Conservation (phyloP, 2,113 vertebrate species). For the Symphodus melops region DNA sequence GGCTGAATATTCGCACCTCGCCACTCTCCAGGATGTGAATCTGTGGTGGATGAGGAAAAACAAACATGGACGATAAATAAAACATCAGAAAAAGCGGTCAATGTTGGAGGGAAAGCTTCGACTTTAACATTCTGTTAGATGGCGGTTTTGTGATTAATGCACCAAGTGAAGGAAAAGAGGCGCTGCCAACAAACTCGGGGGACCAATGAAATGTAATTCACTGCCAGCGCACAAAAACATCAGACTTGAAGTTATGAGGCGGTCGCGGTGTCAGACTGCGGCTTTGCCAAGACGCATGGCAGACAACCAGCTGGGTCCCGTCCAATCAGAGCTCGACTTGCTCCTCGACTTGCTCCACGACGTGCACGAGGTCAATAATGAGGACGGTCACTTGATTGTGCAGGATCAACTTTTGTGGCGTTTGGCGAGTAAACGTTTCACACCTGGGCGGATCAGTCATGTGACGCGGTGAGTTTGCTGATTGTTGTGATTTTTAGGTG, state of each 20-base stretch:
- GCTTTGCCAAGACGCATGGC: neutral
- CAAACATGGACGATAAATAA: neutral
- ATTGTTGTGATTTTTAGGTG: too few relatives aligned
- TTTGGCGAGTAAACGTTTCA: too few relatives aligned
- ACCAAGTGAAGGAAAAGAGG: neutral
- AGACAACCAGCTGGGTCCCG: slow-evolving; percentile 3
- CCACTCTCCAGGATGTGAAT: slow-evolving; percentile 90
- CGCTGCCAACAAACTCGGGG: neutral
- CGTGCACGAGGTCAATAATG: neutral
- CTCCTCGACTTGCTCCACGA: too few relatives aligned
- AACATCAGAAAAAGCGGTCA: neutral
- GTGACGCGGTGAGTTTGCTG: too few relatives aligned
- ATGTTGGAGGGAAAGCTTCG: neutral
- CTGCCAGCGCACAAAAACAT: neutral
- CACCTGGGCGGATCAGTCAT: neutral
- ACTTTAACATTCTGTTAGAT: neutral
- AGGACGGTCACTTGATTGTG: too few relatives aligned
- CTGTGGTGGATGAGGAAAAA: slow-evolving; percentile 62
- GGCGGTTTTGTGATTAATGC: slow-evolving; percentile 6
- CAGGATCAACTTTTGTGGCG: too few relatives aligned
- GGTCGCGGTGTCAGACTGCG: neutral
- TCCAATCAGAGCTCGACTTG: slow-evolving; percentile 2
- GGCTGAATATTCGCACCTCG: slow-evolving; percentile 89
- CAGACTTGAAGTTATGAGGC: neutral
- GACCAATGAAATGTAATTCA: neutral